Base-by-base conservation (phyloP, 2,888 invertebrate species). In the Electrophaes corylata region DNA sequence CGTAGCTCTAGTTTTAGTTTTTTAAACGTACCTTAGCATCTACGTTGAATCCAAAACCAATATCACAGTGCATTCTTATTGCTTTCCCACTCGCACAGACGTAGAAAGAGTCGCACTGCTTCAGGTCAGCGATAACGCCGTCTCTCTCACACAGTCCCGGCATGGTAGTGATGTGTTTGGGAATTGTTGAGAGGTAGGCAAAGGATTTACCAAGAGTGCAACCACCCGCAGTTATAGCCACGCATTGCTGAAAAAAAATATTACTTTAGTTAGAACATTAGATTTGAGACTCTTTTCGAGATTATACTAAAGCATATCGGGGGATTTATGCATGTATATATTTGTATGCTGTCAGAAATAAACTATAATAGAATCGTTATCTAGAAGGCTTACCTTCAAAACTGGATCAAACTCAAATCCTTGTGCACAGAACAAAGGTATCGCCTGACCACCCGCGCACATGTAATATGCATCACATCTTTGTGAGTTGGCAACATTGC, bases 391-490 rank as follows among this genome's bases (percentile, higher is more conserved):
- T 59, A 75, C 75, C 59, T 58, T 57, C n/a, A 43, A 1, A 14
- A 20, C 48, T 39, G 20, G 11, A 37, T 48, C 48, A 18, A 68
- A 69, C 57, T 75, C 70, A 40, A 66, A 67, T 1, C 73, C 75
- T 8, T 55, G 41, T 3, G 54, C 44, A 35, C 77, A 77, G 35
- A 52, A 54, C 12, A 69, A 50, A 3, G 60, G 62, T 3, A 71
- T 39, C 0, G 68, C 65, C 0, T 60, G 44, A 0, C 66, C 69
- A 0, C 44, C 52, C 0, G 41, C 52, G 16, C 81, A 81, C 57
- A 73, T 61, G 44, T 66, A 76, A 66, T 70, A 80, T 0, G 61
- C 56, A 20, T 61, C 67, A 54, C 80, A 80, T 8, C 40, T 43
- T 3, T 58, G 45, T 1, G 78, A 73, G 51, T 78, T 70, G 0